phyloP scores from a whole-genome alignment of 2,113 vertebrate species.

The Notothenia coriiceps region DNA sequence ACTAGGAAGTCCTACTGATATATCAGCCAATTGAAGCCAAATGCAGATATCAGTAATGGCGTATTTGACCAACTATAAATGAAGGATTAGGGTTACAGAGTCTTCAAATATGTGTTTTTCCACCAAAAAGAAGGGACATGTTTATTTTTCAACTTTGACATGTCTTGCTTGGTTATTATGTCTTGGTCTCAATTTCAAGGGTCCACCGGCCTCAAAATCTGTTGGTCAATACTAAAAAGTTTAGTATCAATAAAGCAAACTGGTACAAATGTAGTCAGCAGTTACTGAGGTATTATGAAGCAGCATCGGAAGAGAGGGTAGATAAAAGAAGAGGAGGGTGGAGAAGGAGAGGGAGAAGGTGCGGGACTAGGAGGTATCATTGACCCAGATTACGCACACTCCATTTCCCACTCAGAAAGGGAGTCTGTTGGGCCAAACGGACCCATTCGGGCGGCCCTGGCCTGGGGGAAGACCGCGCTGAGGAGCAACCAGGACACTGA shows the following conservation, averaged over 20 bases:
- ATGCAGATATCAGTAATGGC: neutral
- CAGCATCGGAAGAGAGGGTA: too few relatives aligned
- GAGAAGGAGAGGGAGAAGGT: neutral
- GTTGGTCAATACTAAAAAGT: neutral
- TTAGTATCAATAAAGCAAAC: neutral
- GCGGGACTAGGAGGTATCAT: slow-evolving; percentile 61
- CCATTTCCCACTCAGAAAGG: slow-evolving; percentile 81
- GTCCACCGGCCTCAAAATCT: too few relatives aligned
- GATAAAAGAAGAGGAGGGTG: neutral
- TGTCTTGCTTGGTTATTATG: too few relatives aligned
- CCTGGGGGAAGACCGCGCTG: slow-evolving; percentile 47
- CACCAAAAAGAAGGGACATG: neutral
- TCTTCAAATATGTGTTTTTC: neutral
- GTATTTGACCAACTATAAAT: too few relatives aligned
- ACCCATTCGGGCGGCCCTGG: slow-evolving; percentile 64
- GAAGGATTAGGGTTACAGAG: too few relatives aligned
- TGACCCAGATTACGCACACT: slow-evolving; percentile 74
- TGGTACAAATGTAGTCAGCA: neutral
- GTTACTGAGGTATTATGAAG: neutral
- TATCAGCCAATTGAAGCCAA: neutral
- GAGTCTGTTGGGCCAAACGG: slow-evolving; percentile 59
- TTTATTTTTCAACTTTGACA: too few relatives aligned
- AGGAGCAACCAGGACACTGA: slow-evolving; percentile 29
- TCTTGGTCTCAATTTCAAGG: neutral
- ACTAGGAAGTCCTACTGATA: neutral